These are phyloP conservation scores for Campylomormyrus numenius DNA, from an alignment of 2,113 vertebrate genomes.

Conservation along the genomic window DNA sequence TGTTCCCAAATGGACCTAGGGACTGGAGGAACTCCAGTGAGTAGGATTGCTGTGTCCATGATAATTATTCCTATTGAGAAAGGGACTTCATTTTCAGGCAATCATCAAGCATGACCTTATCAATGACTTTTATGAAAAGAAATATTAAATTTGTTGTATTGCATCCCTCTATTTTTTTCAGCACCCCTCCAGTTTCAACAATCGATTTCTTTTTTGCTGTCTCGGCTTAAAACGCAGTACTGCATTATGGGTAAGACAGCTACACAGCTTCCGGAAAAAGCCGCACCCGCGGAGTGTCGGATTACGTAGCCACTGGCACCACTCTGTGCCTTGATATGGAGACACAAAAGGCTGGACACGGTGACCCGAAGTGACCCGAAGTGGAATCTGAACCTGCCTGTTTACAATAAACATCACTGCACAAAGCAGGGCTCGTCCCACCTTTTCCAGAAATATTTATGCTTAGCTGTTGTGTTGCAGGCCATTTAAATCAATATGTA, in stretches of 20 bases:
- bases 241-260: background rate
- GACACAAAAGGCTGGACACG: background rate
- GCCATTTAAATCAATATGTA: background rate
- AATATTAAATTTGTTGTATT: slow-evolving; percentile 50
- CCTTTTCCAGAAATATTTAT: background rate
- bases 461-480: background rate
- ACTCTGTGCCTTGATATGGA: background rate
- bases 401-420: background rate
- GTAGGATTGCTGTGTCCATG: slow-evolving; percentile 49
- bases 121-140: slow-evolving; percentile 54
- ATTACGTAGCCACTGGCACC: background rate
- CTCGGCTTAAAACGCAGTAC: slow-evolving; percentile 43
- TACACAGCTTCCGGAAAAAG: background rate
- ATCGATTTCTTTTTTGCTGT: slow-evolving; percentile 51
- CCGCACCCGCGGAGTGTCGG: background rate
- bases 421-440: background rate
- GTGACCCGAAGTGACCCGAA: background rate
- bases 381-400: background rate
- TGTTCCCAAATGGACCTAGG: slow-evolving; percentile 41
- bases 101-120: slow-evolving; percentile 58
- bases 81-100: slow-evolving; percentile 57
- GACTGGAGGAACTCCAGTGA: slow-evolving; percentile 22
- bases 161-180: slow-evolving; percentile 24
- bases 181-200: slow-evolving; percentile 41
- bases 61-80: slow-evolving; percentile 60